Evolutionary conservation across 2,888 invertebrate genomes (phyloP).

Genomic region (Acrobeloides nanus): DNA sequence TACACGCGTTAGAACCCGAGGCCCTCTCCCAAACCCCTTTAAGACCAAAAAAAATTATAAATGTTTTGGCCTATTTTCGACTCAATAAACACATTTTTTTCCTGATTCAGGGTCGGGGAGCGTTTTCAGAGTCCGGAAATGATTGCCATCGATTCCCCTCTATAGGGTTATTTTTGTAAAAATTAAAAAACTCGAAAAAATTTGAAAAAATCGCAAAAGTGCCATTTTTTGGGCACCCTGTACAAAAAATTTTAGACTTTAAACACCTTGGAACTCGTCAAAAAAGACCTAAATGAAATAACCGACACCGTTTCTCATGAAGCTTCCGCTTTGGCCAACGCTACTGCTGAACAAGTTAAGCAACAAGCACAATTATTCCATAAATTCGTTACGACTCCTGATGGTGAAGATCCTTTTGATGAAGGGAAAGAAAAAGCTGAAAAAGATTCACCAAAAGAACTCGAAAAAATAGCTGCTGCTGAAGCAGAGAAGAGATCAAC

Average conservation of each 20-base stretch:
- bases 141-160: no score
- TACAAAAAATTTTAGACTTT: constrained; percentile 43
- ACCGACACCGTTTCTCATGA: constrained; percentile 42
- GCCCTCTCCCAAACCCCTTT: no score
- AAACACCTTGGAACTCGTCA: constrained; percentile 46
- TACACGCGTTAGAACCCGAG: no score
- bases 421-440: constrained; percentile 18
- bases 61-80: no score
- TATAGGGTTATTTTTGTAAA: no score
- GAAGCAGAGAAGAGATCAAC: constrained; percentile 5
- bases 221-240: no score
- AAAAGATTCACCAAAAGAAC: constrained; percentile 14
- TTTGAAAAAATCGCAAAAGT: no score
- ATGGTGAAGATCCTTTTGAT: constrained; percentile 10
- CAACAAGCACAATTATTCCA: constrained; percentile 45
- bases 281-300: constrained; percentile 49
- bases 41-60: no score
- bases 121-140: no score
- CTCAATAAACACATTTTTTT: no score
- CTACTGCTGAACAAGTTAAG: constrained; percentile 28
- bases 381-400: constrained; percentile 34
- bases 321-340: constrained; percentile 34
- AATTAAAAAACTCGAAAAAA: no score
- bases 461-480: constrained; percentile 1
- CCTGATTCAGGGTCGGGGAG: no score